Evolutionary conservation across 2,113 vertebrate genomes (phyloP), one percentile per base, ranked within the genome.

Genomic region (Piaya cayana): DNA sequence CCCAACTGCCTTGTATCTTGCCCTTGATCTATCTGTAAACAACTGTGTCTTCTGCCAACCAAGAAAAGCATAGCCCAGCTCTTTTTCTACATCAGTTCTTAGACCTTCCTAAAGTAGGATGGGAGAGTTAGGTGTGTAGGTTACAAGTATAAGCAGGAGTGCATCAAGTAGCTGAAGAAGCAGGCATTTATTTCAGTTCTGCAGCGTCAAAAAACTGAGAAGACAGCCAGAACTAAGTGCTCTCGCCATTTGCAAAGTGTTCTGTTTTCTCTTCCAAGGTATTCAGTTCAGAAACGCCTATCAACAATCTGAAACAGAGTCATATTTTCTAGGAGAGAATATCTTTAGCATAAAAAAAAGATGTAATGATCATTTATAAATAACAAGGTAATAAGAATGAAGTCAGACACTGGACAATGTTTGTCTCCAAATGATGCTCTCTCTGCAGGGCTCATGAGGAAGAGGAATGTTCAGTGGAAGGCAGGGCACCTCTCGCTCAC

Each of bases 221-320:
- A 80, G 50, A 37, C 27, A 83, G 45, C 18, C 18, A 39, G 55
- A 72, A 82, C 21, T 52, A 39, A 82, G 12, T 3, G 13, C 13
- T 82, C 34, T 63, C 2, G 0, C 25, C 0, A 0, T 67, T 56
- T 65, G 16, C 42, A 88, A 76, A 83, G 25, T 0, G 0, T 58
- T 43, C 19, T 26, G 10, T 53, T 89, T 86, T 81, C 64, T 53
- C 56, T 69, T 39, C 36, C 58, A 12, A 60, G 39, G 21, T 7
- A 36, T 12, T 72, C 8, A 1, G 5, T 39, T 78, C 55, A 88
- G 45, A 95, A 86, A 77, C 16, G 45, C 15, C 22, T 47, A 32
- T 8, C 10, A 32, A 39, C 56, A 50, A 59, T 58, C 59, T 70
- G 55, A 78, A 84, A n/a, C 27, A 27, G 27, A 6, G 15, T 30